These are phyloP conservation scores for Brachionus paranguensis DNA, from an alignment of 1,140 invertebrate genomes.

Conservation along the genomic window DNA sequence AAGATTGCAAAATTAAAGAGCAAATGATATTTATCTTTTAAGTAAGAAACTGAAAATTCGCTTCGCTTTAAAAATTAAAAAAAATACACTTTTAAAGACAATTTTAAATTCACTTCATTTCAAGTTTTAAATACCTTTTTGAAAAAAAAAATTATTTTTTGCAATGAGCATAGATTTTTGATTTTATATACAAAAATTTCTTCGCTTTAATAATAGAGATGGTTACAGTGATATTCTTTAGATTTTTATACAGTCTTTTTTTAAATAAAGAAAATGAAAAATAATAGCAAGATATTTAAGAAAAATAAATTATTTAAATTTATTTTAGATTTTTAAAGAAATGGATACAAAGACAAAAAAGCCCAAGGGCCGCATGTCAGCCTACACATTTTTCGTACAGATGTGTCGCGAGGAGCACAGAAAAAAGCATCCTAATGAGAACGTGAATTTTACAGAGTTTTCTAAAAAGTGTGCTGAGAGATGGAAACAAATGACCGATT, in stretches of 20 bases:
- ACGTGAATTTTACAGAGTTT: slow-evolving; percentile 97
- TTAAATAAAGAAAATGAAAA: not conserved
- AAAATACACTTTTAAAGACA: not conserved
- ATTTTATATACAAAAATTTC: not conserved
- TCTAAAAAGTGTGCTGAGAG: slow-evolving; percentile 96
- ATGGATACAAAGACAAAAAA: slow-evolving; percentile 58
- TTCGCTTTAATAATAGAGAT: not conserved
- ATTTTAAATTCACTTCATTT: not conserved
- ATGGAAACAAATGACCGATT: slow-evolving; percentile 98
- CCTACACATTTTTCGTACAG: slow-evolving; percentile 98
- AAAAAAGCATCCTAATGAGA: slow-evolving; percentile 97
- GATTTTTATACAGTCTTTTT: not conserved
- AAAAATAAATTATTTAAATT: not conserved
- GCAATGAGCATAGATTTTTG: not conserved
- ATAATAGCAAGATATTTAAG: not conserved
- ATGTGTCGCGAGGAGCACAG: slow-evolving; percentile 92
- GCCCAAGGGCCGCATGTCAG: slow-evolving; percentile 93
- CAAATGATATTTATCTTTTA: too few species aligned
- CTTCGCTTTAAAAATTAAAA: too few species aligned
- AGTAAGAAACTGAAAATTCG: too few species aligned
- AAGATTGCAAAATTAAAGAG: too few species aligned
- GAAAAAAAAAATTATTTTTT: not conserved
- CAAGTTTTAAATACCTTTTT: not conserved
- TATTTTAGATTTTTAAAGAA: not conserved
- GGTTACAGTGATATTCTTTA: not conserved